phyloP scores from a whole-genome alignment of 2,797 vertebrate genomes.

The Chromis chromis region DNA sequence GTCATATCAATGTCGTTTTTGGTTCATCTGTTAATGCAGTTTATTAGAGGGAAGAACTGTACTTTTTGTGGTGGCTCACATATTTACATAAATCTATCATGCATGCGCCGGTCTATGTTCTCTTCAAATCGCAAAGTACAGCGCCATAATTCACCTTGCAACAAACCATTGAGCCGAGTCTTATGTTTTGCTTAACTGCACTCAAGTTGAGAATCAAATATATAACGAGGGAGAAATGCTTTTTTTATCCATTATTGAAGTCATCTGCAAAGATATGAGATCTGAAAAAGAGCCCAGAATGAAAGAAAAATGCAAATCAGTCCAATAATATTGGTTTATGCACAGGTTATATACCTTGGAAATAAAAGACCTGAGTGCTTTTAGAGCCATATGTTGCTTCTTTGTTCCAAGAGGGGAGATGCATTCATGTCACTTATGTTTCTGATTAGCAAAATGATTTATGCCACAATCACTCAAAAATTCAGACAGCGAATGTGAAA shows the following conservation, averaged over 20 bases:
- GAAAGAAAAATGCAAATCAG: slow-evolving; percentile 87
- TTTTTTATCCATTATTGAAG: slow-evolving; percentile 84
- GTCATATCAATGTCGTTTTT: slow-evolving; percentile 75
- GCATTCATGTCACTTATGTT: slow-evolving; percentile 99
- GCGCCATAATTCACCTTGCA: slow-evolving; percentile 81
- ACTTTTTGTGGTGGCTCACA: slow-evolving; percentile 49
- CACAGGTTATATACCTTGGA: slow-evolving; percentile 87
- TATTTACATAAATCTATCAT: slow-evolving; percentile 71
- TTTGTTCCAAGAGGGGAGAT: slow-evolving; percentile 99
- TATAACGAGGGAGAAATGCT: slow-evolving; percentile 82
- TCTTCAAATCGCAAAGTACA: slow-evolving; percentile 67
- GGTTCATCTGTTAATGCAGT: slow-evolving; percentile 80
- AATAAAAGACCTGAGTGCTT: slow-evolving; percentile 89
- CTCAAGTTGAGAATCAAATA: slow-evolving; percentile 84
- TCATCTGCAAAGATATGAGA: slow-evolving; percentile 80
- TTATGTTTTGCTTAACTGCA: slow-evolving; percentile 83
- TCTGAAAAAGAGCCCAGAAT: slow-evolving; percentile 74
- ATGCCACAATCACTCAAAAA: slow-evolving; percentile 99
- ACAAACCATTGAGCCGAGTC: slow-evolving; percentile 80
- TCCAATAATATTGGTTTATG: slow-evolving; percentile 83
- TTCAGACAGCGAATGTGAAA: slow-evolving; percentile 99
- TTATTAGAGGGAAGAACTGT: slow-evolving; percentile 73
- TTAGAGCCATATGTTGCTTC: slow-evolving; percentile 99
- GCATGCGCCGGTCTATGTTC: slow-evolving; percentile 51
- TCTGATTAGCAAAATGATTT: slow-evolving; percentile 99